phyloP scores from a whole-genome alignment of 2,797 vertebrate genomes.

The Echiichthys vipera region DNA sequence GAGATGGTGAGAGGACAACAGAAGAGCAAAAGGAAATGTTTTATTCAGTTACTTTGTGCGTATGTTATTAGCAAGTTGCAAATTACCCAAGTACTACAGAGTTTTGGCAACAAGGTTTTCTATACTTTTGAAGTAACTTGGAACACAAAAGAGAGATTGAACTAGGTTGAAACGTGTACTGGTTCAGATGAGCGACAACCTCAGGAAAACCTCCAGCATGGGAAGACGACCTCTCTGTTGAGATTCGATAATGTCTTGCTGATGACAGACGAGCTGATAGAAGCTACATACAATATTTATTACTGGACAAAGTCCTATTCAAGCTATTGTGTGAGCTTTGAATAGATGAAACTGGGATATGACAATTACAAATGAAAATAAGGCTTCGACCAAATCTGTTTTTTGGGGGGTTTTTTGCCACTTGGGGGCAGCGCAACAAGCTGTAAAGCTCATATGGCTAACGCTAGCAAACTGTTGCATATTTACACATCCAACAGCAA shows the following conservation, averaged over 20 bases:
- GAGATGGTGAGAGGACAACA: neutral
- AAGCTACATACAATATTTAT: constrained; percentile 43
- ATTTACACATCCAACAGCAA: too few relatives aligned
- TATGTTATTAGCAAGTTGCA: neutral
- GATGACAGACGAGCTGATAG: constrained; percentile 33
- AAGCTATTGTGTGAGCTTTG: neutral
- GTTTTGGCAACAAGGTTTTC: neutral
- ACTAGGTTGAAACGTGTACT: neutral
- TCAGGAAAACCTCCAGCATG: constrained; percentile 15
- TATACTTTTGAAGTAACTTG: neutral
- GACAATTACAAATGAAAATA: neutral
- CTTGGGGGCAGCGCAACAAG: neutral
- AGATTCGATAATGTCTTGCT: constrained; percentile 27
- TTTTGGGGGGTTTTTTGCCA: neutral
- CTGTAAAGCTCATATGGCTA: neutral
- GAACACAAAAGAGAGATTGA: neutral
- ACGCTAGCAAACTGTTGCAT: too few relatives aligned
- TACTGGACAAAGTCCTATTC: constrained; percentile 19
- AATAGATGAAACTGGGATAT: neutral
- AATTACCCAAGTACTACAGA: neutral
- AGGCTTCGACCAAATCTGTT: too few relatives aligned
- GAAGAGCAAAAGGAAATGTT: neutral
- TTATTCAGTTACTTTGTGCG: neutral
- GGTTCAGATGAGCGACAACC: constrained; percentile 12
- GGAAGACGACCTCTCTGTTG: constrained; percentile 4